Percentiles rank a stretch among this genome's conserved stretches.
These are phyloP conservation scores for Polydesmus complanatus DNA, from an alignment of 2,888 invertebrate genomes.

Conservation along the genomic window DNA sequence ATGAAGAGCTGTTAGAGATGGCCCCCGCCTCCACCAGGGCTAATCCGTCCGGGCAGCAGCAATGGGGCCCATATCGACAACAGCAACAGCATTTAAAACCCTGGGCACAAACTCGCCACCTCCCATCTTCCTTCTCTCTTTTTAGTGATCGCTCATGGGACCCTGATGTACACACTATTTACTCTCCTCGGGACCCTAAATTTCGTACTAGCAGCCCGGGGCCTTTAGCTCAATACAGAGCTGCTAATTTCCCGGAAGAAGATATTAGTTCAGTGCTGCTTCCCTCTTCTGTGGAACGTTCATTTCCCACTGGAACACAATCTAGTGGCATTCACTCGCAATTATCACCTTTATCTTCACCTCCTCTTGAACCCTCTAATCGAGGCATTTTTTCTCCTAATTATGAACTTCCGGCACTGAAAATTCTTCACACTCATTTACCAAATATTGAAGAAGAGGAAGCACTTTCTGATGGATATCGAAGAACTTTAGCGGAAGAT, in stretches of 20 bases:
- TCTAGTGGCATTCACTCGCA: slow-evolving; percentile 23
- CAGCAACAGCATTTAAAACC: not conserved
- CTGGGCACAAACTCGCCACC: not conserved
- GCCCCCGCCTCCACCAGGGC: slow-evolving; percentile 19
- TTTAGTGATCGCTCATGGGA: slow-evolving; percentile 12
- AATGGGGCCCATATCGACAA: slow-evolving; percentile 10
- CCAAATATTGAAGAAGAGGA: slow-evolving; percentile 17
- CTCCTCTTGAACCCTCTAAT: slow-evolving; percentile 20
- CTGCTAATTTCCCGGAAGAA: slow-evolving; percentile 21
- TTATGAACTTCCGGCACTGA: slow-evolving; percentile 52
- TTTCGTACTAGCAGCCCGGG: slow-evolving; percentile 27
- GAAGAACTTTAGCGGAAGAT: not conserved
- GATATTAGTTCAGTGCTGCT: slow-evolving; percentile 75
- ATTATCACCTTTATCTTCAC: slow-evolving; percentile 19
- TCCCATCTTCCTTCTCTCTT: not conserved
- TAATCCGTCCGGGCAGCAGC: slow-evolving; percentile 22
- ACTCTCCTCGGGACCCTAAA: slow-evolving; percentile 22
- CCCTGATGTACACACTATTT: slow-evolving; percentile 19
- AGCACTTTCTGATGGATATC: slow-evolving; percentile 10
- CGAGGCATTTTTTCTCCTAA: slow-evolving; percentile 20
- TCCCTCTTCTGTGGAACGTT: slow-evolving; percentile 59
- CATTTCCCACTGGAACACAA: slow-evolving; percentile 47
- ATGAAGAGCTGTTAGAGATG: slow-evolving; percentile 23
- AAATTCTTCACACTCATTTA: slow-evolving; percentile 46
- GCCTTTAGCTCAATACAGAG: slow-evolving; percentile 20